Percentiles rank a stretch among this genome's conserved stretches.
phyloP scores from a whole-genome alignment of 2,113 vertebrate species.

The Bettongia penicillata region DNA sequence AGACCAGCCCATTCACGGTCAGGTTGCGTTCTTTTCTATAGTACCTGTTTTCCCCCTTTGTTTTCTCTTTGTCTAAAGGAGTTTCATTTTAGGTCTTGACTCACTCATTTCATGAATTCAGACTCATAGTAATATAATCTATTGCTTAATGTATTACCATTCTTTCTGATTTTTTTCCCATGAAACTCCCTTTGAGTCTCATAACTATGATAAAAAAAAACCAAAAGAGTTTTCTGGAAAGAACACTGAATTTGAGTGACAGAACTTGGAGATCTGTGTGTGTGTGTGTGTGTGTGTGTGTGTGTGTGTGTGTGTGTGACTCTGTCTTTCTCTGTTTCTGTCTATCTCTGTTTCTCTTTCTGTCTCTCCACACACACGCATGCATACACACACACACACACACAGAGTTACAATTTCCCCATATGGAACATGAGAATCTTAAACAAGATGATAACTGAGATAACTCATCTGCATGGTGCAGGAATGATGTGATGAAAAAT shows the following conservation, averaged over 20 bases:
- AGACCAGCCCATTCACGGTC: background rate
- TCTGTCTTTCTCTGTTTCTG: too few species aligned
- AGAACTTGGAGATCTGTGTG: background rate
- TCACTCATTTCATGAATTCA: background rate
- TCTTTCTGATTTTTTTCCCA: background rate
- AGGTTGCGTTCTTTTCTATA: background rate
- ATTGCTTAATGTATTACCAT: background rate
- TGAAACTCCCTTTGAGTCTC: background rate
- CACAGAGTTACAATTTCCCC: background rate
- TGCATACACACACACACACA: fast-evolving
- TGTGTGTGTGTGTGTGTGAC: too few species aligned
- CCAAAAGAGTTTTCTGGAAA: background rate
- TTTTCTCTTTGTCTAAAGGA: background rate
- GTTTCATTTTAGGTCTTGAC: background rate
- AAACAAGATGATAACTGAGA: background rate
- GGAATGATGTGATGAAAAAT: background rate
- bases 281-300: too few species aligned
- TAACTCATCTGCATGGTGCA: background rate
- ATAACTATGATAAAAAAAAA: background rate
- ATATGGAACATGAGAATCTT: background rate
- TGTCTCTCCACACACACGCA: too few species aligned
- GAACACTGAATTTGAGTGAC: background rate
- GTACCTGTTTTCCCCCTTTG: background rate
- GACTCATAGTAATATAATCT: background rate
- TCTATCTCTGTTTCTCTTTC: too few species aligned